Percentiles rank a stretch among this genome's conserved stretches.
Evolutionary conservation across 2,888 invertebrate genomes (phyloP).

Genomic region (Cephus nigrinus): DNA sequence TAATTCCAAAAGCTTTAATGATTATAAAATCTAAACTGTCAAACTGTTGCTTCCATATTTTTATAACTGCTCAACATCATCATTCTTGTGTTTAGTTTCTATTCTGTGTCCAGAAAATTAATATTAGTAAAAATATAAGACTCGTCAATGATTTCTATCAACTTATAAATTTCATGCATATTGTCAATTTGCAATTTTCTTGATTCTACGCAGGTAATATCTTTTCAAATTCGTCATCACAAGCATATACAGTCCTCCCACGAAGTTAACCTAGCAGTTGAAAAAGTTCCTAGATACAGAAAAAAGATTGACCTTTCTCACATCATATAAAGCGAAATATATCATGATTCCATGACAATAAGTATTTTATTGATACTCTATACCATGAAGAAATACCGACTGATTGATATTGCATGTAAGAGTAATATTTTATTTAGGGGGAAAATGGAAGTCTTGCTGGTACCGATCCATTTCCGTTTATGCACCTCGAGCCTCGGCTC

Average conservation of each 20-base stretch:
- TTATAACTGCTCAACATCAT: not conserved
- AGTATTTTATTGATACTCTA: not conserved
- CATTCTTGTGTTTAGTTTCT: not conserved
- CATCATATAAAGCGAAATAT: not conserved
- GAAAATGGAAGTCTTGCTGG: not conserved
- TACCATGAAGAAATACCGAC: not conserved
- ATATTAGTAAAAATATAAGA: not conserved
- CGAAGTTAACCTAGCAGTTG: not conserved
- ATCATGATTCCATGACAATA: not conserved
- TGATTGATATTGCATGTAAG: not conserved
- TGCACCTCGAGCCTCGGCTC: slow-evolving; percentile 38
- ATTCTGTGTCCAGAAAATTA: not conserved
- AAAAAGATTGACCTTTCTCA: not conserved
- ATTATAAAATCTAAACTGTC: not conserved
- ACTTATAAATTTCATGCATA: not conserved
- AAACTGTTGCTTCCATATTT: not conserved
- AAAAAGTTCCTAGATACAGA: not conserved
- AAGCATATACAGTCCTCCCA: not conserved
- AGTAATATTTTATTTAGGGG: not conserved
- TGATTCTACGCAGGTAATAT: not conserved
- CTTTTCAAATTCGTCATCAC: not conserved
- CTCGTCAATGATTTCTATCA: not conserved
- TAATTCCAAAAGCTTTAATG: not conserved
- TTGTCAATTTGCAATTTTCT: not conserved
- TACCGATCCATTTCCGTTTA: not conserved